Evolutionary conservation across 1,140 invertebrate genomes (phyloP), one percentile per base, ranked within the genome.

Genomic region (Temnothorax curvispinosus): DNA sequence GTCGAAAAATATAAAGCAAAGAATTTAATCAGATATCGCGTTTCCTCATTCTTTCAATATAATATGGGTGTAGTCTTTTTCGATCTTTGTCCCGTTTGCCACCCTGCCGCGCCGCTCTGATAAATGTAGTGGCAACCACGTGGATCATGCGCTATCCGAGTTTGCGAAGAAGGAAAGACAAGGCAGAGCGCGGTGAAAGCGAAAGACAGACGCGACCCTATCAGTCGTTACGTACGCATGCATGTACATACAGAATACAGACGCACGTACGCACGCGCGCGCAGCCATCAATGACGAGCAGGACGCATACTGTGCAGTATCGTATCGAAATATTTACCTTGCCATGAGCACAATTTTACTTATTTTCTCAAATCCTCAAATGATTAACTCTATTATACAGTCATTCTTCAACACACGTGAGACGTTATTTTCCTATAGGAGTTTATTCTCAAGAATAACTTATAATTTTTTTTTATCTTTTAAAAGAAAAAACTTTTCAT

Each of bases 111-210:
- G n/a, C 21, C 38, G 41, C 44, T 77, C 27, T 32, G 44, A 78
- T 50, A 62, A 47, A 78, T 32, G 75, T 64, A 58, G 38, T 7
- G 15, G 21, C 54, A 35, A 50, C 58, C 75, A 78, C 41, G 75
- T 78, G 75, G 75, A 50, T 77, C 58, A 62, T 62, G 41, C 56
- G 54, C 38, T 47, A 64, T 27, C 9, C n/a, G 27, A 27, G 41
- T 41, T 77, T n/a, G 11, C 52, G 52, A 77, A 77, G 11, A 32
- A 56, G 13, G 58, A 78, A 27, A 35, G 6, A 50, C 58, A 35
- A 50, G 6, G 58, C 75, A 77, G 7, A 76, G 87, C 87, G 76
- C 87, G 92, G 92, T 91, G 91, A 93, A 92, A 93, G 92, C 90
- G 90, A 91, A 92, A 92, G 74, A 88, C 77, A 92, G 32, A 92